phyloP scores from a whole-genome alignment of 2,888 invertebrate genomes.

The Caenorhabditis sp. region DNA sequence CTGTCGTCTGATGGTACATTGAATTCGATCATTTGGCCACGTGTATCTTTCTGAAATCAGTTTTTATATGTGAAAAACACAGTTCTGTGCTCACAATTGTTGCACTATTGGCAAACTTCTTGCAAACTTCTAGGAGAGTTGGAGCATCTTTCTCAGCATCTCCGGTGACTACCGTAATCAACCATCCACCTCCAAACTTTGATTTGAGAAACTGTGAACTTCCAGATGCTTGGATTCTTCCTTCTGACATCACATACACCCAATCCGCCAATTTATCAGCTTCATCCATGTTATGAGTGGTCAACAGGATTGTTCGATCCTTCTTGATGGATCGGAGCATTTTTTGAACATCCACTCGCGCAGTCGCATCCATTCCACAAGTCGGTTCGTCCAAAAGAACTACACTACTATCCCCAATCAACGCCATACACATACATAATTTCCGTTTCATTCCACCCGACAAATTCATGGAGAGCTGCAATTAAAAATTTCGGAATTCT shows the following conservation, averaged over 20 bases:
- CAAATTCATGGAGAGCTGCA: constrained; percentile 46
- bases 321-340: constrained; percentile 50
- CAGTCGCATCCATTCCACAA: constrained; percentile 58
- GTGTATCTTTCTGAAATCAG: constrained; percentile 22
- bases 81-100: constrained; percentile 11
- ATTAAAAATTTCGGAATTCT: too few species aligned
- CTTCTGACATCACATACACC: constrained; percentile 65
- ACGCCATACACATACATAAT: constrained; percentile 65
- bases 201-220: constrained; percentile 60
- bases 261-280: constrained; percentile 67
- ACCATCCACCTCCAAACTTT: constrained; percentile 59
- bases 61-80: neutral
- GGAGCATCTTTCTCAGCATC: constrained; percentile 4
- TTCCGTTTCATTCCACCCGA: constrained; percentile 69
- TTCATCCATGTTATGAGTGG: constrained; percentile 70
- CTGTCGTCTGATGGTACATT: constrained; percentile 34
- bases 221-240: constrained; percentile 59
- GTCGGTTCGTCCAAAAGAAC: constrained; percentile 65
- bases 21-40: constrained; percentile 51
- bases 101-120: neutral
- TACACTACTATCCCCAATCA: constrained; percentile 57
- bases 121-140: neutral
- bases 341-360: constrained; percentile 47
- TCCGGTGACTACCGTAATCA: constrained; percentile 53
- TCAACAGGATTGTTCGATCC: constrained; percentile 62